phyloP scores from a whole-genome alignment of 2,113 vertebrate species.

The Catharus bicknelli region DNA sequence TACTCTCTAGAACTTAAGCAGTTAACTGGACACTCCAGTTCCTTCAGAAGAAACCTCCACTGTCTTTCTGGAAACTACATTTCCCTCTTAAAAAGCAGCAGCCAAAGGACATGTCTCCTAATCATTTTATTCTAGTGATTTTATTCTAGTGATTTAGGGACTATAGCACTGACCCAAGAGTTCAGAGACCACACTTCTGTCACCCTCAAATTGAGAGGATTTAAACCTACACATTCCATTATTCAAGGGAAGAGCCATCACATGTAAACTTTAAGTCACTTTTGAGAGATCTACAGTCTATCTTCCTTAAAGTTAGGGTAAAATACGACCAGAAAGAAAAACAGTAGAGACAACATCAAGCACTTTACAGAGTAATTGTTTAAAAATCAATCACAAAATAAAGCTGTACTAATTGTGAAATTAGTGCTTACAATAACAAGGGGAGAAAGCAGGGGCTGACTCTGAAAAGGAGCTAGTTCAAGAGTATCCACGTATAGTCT shows the following conservation, averaged over 20 bases:
- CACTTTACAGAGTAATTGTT: background rate
- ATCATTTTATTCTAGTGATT: background rate
- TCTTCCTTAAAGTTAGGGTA: background rate
- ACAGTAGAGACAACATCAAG: background rate
- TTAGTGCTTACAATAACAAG: background rate
- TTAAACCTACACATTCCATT: background rate
- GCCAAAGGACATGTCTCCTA: background rate
- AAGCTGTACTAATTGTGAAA: background rate
- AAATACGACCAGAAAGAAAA: background rate
- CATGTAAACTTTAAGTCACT: background rate
- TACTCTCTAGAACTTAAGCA: background rate
- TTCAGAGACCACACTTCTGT: background rate
- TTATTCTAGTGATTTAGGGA: background rate
- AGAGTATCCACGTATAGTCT: background rate
- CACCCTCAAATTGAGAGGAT: background rate
- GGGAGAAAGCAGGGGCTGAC: background rate
- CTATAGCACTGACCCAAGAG: background rate
- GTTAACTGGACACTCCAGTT: background rate
- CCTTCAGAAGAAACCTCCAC: background rate
- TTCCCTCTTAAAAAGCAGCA: background rate
- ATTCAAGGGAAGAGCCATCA: background rate
- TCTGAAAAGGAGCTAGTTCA: background rate
- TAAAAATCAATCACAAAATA: background rate
- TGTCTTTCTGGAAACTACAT: background rate
- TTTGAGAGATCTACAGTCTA: background rate